Percentiles rank a stretch among this genome's conserved stretches.
These are phyloP conservation scores for Drosophila seguyi DNA, from an alignment of 1,140 invertebrate species.

Conservation along the genomic window DNA sequence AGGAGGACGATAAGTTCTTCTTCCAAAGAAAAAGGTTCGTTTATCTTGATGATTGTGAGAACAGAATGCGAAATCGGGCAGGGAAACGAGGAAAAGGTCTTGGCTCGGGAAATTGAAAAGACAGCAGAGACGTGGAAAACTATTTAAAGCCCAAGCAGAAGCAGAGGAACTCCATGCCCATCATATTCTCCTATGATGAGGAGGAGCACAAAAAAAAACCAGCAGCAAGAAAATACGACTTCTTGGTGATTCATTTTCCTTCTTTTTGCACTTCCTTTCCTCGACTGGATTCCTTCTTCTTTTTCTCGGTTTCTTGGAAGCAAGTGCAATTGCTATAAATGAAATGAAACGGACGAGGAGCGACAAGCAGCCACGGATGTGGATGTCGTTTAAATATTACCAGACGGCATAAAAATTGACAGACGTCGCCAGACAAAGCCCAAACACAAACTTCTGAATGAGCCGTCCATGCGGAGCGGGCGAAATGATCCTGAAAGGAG, in stretches of 20 bases:
- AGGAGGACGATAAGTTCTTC: constrained; percentile 28
- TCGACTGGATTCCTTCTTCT: constrained; percentile 25
- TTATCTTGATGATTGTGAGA: constrained; percentile 43
- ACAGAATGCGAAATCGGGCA: constrained; percentile 43
- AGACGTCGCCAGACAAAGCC: constrained; percentile 72
- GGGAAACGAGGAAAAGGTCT: constrained; percentile 19
- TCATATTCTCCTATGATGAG: constrained; percentile 32
- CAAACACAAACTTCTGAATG: constrained; percentile 63
- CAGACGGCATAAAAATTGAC: constrained; percentile 80
- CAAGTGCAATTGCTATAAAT: constrained; percentile 74
- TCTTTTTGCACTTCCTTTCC: constrained; percentile 25
- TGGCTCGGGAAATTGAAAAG: constrained; percentile 32
- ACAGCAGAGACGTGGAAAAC: constrained; percentile 27
- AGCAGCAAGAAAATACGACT: constrained; percentile 19
- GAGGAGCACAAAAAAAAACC: constrained; percentile 20
- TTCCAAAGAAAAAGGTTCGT: constrained; percentile 42
- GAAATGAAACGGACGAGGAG: constrained; percentile 40
- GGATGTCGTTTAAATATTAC: constrained; percentile 79
- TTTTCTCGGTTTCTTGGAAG: constrained; percentile 61
- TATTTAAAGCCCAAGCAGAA: constrained; percentile 39
- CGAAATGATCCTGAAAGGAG: constrained; percentile 6
- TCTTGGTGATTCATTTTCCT: constrained; percentile 51
- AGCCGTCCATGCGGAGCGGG: constrained; percentile 29
- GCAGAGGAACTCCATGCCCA: constrained; percentile 8
- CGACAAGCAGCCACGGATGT: constrained; percentile 67